These are phyloP conservation scores for Bombus pyrosoma DNA, from an alignment of 1,140 invertebrate genomes.

Conservation along the genomic window DNA sequence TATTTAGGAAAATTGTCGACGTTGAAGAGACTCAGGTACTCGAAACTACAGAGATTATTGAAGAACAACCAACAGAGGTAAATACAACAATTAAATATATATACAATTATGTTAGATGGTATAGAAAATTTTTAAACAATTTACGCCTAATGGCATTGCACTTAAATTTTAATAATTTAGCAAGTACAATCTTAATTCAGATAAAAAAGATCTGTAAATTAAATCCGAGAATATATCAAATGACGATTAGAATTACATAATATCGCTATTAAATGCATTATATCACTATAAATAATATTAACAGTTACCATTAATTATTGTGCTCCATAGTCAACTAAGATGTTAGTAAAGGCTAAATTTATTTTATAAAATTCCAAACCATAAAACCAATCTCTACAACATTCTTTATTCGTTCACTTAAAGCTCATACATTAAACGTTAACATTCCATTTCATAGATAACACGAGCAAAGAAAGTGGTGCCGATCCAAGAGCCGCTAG, in stretches of 20 bases:
- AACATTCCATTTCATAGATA: conserved; percentile 61
- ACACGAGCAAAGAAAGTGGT: conserved; percentile 81
- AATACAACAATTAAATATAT: conserved; percentile 17
- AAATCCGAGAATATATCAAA: no score
- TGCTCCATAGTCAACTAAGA: background rate
- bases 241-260: background rate
- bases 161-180: no score
- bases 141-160: no score
- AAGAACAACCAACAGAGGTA: conserved; percentile 79
- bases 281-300: background rate
- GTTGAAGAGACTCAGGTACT: conserved; percentile 82
- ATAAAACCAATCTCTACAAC: no score
- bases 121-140: no score
- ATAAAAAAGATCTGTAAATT: no score
- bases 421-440: background rate
- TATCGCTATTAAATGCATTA: no score
- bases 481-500: conserved; percentile 84
- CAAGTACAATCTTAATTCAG: no score
- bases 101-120: background rate
- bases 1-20: conserved; percentile 80
- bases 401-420: background rate
- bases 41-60: conserved; percentile 81
- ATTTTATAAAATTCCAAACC: background rate
- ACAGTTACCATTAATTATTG: background rate
- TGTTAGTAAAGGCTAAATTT: background rate